Percentiles rank a stretch among this genome's conserved stretches.
phyloP scores from a whole-genome alignment of 1,140 invertebrate genomes.

The Anadara kagoshimensis region DNA sequence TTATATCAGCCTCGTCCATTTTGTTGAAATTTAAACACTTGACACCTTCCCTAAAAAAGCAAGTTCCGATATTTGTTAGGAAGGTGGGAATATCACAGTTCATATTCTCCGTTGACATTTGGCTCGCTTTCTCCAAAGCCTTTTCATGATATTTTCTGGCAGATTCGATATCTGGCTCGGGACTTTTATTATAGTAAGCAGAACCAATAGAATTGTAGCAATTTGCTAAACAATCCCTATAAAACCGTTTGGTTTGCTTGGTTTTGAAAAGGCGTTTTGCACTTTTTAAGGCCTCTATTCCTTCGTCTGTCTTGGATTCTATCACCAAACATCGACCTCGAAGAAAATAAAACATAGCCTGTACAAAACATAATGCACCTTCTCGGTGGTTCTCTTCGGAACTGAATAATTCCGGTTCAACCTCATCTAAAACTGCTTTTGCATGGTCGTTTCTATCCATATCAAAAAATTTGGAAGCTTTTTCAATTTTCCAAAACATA shows the following conservation, averaged over 20 bases:
- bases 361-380: not conserved
- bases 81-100: conserved; percentile 9
- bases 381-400: not conserved
- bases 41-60: not conserved
- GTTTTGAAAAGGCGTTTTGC: conserved; percentile 15
- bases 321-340: not conserved
- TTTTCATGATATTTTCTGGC: not conserved
- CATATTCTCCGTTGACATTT: conserved; percentile 2
- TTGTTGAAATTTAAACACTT: not conserved
- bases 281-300: not conserved
- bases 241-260: not conserved
- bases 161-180: not conserved
- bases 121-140: not conserved
- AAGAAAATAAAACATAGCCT: not conserved
- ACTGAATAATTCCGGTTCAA: not conserved
- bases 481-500: conserved; percentile 18
- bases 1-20: not conserved
- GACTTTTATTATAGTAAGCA: not conserved
- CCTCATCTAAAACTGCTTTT: not conserved
- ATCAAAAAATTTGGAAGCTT: conserved; percentile 8
- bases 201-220: conserved; percentile 4
- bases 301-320: not conserved
- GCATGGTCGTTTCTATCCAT: conserved; percentile 14
- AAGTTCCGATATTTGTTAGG: not conserved
- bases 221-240: conserved; percentile 5